Evolutionary conservation across 2,888 invertebrate genomes (phyloP), one percentile per base, ranked within the genome.

Genomic region (Flexamia atlantica): DNA sequence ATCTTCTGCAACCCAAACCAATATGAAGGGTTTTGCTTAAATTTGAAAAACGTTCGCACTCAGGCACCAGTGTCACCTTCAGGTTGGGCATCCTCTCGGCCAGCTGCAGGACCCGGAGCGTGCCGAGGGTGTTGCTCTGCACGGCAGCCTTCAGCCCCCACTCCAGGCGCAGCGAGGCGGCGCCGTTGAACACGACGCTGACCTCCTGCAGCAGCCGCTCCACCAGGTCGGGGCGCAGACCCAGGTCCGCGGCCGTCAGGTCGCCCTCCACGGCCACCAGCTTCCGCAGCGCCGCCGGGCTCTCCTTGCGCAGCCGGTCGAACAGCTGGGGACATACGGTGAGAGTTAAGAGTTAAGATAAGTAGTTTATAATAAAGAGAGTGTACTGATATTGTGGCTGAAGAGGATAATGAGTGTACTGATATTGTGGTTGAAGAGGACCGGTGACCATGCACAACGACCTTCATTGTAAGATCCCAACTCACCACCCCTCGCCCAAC

Each of bases 161-260:
- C 90, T 98, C 98, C 87, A 99, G 92, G 87, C 95, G 94, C 32
- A 99, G 93, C 1, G 97, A 98, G 17, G 99, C 99, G 0, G 98
- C 99, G 89, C 96, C 95, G 89, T 99, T 98, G 89, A 97, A 98
- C 0, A 98, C 95, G 64, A 99, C 92, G 28, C 95, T 93, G 4
- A 97, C 95, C 88, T 96, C 94, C 12, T 94, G 92, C 81, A 91
- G 90, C 32, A 98, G 90, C 82, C 92, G 89, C 80, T 93, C 90
- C 42, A 94, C 91, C 79, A 93, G 92, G 0, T 92, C 91, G 0
- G 91, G 90, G 42, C 91, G 93, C 12, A 97, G 90, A 1, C 96
- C 97, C n/a, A 95, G 90, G 86, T 93, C 90, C 76, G 93, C 92
- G 83, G 91, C 91, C 82, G 93, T 92, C 28, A 97, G 92, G 89